Evolutionary conservation across 2,888 invertebrate genomes (phyloP).

Genomic region (Meiosimyza platycephala): DNA sequence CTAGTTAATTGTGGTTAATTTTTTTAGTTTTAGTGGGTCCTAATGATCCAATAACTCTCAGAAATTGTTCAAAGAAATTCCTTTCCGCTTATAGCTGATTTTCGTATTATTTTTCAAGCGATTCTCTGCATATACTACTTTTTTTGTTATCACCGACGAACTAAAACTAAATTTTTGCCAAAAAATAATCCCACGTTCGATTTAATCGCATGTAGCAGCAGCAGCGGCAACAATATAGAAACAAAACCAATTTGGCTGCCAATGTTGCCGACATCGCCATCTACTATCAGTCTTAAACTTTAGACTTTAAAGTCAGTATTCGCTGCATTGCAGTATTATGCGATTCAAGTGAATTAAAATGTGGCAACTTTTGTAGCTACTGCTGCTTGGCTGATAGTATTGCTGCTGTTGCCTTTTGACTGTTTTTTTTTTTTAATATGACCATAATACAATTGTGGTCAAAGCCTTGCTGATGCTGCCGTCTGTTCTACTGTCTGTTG

Average conservation of each 20-base stretch:
- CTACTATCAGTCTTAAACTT: too few species aligned
- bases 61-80: too few species aligned
- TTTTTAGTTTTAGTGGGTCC: too few species aligned
- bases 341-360: constrained; percentile 57
- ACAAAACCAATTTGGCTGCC: too few species aligned
- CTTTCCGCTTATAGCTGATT: too few species aligned
- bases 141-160: too few species aligned
- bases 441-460: background rate
- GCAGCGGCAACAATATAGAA: background rate
- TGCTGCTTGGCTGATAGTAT: background rate
- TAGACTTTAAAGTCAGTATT: too few species aligned
- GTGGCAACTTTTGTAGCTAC: constrained; percentile 56
- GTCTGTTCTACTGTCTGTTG: background rate
- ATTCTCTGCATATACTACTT: too few species aligned
- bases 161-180: too few species aligned
- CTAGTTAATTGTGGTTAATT: too few species aligned
- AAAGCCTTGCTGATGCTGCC: background rate
- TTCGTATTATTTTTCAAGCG: too few species aligned
- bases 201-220: background rate
- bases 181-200: background rate
- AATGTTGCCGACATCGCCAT: background rate
- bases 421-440: background rate
- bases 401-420: background rate
- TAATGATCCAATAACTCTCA: too few species aligned
- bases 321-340: background rate